A percentile compares a stretch with the other conserved stretches of the same genome.
phyloP scores from a whole-genome alignment of 92 coral and sea anemone species.

The Bergia sp. region DNA sequence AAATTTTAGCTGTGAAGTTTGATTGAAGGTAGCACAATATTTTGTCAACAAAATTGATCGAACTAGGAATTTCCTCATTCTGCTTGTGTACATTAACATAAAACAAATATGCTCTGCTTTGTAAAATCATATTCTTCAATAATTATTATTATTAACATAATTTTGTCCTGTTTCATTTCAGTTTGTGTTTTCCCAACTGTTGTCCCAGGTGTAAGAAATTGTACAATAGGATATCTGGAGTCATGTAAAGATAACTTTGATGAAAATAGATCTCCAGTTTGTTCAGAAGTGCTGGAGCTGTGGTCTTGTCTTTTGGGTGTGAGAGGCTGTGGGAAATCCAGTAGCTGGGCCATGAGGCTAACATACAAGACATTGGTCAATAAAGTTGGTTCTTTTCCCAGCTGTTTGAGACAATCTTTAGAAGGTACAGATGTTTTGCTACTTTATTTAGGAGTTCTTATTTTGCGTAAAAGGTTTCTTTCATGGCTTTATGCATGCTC shows the following conservation, averaged over 20 bases:
- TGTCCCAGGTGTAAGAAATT: conserved; percentile 12
- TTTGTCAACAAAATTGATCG: no score
- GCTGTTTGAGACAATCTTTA: not conserved
- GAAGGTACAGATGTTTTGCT: not conserved
- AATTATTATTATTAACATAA: not conserved
- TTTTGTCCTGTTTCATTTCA: not conserved
- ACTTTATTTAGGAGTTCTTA: no score
- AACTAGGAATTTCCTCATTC: no score
- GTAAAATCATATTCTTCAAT: no score
- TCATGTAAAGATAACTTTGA: conserved; percentile 29
- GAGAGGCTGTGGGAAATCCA: not conserved
- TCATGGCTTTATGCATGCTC: no score
- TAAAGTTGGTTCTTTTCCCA: conserved; percentile 21
- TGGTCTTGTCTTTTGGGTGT: conserved; percentile 34
- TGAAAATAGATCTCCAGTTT: conserved; percentile 26
- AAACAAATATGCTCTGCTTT: no score
- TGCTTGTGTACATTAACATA: no score
- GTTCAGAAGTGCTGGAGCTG: conserved; percentile 25
- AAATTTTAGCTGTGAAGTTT: no score
- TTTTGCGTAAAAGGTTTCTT: no score
- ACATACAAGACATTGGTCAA: conserved; percentile 18
- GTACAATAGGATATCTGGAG: conserved; percentile 29
- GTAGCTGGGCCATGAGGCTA: conserved; percentile 11
- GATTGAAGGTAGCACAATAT: no score
- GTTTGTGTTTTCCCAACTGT: conserved; percentile 5